phyloP scores from a whole-genome alignment of 2,797 vertebrate genomes.

The Schizopygopsis malacanthus region DNA sequence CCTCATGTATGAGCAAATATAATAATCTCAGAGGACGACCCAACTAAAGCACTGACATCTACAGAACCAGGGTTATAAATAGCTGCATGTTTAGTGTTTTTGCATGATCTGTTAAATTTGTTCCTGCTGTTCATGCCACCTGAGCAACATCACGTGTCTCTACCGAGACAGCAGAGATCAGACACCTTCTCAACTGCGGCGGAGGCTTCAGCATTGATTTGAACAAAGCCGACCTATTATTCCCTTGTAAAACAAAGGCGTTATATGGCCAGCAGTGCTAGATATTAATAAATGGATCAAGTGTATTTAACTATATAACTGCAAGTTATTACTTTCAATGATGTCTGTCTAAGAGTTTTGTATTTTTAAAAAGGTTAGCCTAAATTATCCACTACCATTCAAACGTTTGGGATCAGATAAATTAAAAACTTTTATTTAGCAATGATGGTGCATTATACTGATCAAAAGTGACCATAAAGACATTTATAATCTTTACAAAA shows the following conservation, averaged over 20 bases:
- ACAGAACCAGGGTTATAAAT: conserved; percentile 15
- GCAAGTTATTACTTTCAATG: background rate
- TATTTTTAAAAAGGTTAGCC: background rate
- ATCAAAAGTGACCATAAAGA: background rate
- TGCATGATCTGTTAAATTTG: conserved; percentile 27
- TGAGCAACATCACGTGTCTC: conserved; percentile 24
- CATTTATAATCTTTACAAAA: background rate
- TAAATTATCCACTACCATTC: background rate
- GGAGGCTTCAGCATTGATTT: background rate
- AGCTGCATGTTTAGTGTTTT: conserved; percentile 25
- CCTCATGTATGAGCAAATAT: background rate
- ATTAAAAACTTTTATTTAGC: background rate
- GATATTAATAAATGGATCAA: background rate
- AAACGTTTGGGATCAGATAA: background rate
- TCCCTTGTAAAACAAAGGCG: background rate
- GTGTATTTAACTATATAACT: background rate
- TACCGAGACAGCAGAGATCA: background rate
- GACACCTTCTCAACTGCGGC: background rate
- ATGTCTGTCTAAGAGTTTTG: background rate
- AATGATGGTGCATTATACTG: background rate
- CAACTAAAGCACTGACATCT: conserved; percentile 13
- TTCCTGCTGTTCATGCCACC: conserved; percentile 23
- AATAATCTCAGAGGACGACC: background rate
- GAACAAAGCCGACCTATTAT: background rate
- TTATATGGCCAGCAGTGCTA: background rate